Evolutionary conservation across 2,888 invertebrate genomes (phyloP).

Genomic region (Dynastes maya): DNA sequence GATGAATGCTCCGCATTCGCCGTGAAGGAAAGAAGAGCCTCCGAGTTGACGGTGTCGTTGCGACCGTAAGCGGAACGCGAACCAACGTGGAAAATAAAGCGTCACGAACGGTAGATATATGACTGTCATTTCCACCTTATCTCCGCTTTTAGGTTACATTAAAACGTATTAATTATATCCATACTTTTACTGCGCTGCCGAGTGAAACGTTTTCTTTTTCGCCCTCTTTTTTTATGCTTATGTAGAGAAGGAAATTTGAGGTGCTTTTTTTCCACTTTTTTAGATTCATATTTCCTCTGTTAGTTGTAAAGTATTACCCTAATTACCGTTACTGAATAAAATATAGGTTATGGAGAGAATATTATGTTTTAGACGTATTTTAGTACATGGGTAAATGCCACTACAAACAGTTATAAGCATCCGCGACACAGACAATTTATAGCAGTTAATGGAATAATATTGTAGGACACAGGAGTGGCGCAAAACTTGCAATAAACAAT

Average conservation of each 20-base stretch:
- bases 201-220: background rate
- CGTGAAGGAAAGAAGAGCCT: too few species aligned
- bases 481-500: too few species aligned
- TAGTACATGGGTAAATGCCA: too few species aligned
- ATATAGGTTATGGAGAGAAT: background rate
- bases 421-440: too few species aligned
- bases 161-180: slow-evolving; percentile 25
- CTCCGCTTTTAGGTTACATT: slow-evolving; percentile 30
- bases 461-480: too few species aligned
- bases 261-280: too few species aligned
- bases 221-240: background rate
- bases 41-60: background rate
- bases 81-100: slow-evolving; percentile 14
- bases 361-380: too few species aligned
- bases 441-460: too few species aligned
- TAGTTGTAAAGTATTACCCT: background rate
- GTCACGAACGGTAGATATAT: slow-evolving; percentile 18
- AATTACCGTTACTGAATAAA: background rate
- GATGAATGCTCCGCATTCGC: background rate
- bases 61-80: background rate
- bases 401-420: too few species aligned
- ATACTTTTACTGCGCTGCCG: background rate
- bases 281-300: too few species aligned
- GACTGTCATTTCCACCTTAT: slow-evolving; percentile 25
- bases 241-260: background rate